Evolutionary conservation across 2,797 vertebrate species (phyloP), one percentile per base, ranked within the genome.

Genomic region (Triplophysa yarkandensis): DNA sequence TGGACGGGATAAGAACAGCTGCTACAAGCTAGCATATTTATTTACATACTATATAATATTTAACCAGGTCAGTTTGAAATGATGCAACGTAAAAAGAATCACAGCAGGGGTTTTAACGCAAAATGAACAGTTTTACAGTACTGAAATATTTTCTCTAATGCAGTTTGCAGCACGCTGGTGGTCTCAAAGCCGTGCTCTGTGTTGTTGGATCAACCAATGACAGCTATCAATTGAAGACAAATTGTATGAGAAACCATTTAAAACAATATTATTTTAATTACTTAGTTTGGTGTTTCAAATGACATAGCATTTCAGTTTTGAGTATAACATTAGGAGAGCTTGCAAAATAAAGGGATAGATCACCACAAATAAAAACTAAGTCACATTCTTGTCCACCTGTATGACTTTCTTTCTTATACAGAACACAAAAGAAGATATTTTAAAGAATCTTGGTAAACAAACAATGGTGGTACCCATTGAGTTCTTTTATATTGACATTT

Each of bases 1-100:
- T 4, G 8, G 2, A 4, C 27, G 9, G 19, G 63, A 79, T 61
- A 78, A 43, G 32, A 54, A 78, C 62, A 68, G 58, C 43, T 23
- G 34, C 34, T 65, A 5, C 16, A 19, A 55, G 30, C 23, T 23
- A 13, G n/a, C 25, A 32, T 10, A 39, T 23, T 73, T 73, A 65
- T 44, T 55, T 73, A 39, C 61, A 55, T 13, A 54, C 8, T 64
- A 14, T 27, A 17, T 27, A 52, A 64, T 64, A 64, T 63, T 55
- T 55, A 65, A 55, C 19, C n/a, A 69, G 17, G 36, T 41, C 52
- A 43, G 34, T 13, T 21, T 32, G 58, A n/a, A 52, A 48, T 16
- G 17, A 28, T 62, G 6, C 0, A 60, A 7, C n/a, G 3, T 46
- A 19, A 44, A 58, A 21, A 50, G 13, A 63, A 63, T 28, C 39